Evolutionary conservation across 64 coral and sea anemone species (phyloP).

Genomic region (Orbicella faveolata): DNA sequence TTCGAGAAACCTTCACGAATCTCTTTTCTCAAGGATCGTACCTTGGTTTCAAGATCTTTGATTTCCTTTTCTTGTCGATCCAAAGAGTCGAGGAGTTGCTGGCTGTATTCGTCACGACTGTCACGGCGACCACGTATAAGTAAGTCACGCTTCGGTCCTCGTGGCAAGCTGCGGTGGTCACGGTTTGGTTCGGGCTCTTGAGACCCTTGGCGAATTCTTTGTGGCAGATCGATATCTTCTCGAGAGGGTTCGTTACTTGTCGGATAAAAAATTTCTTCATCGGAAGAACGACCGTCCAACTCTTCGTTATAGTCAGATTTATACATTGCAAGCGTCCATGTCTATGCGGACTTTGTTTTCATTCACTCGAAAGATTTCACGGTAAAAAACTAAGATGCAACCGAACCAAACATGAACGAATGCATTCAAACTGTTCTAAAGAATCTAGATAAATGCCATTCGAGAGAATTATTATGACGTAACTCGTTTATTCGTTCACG

Average conservation of each 20-base stretch:
- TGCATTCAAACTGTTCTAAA: background rate
- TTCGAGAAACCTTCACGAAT: background rate
- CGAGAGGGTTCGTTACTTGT: slow-evolving; percentile 5
- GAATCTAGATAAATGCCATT: background rate
- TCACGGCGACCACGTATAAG: background rate
- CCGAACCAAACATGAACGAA: background rate
- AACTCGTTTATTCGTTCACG: background rate
- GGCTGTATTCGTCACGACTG: background rate
- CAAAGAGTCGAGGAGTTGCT: background rate
- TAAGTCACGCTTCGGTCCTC: no score
- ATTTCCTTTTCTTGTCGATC: slow-evolving; percentile 31
- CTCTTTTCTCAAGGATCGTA: background rate
- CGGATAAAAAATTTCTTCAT: slow-evolving; percentile 17
- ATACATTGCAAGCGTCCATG: background rate
- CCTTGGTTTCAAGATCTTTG: background rate
- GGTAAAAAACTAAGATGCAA: background rate
- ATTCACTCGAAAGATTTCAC: background rate
- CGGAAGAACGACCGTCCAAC: background rate
- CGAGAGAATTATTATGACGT: slow-evolving; percentile 1
- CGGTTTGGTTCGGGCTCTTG: background rate
- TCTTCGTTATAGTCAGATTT: background rate
- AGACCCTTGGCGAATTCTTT: background rate
- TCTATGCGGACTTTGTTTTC: background rate
- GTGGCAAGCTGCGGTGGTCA: background rate
- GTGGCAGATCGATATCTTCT: slow-evolving; percentile 1